Evolutionary conservation across 2,888 invertebrate genomes (phyloP), one percentile per base, ranked within the genome.

Genomic region (Chironomus tentans): DNA sequence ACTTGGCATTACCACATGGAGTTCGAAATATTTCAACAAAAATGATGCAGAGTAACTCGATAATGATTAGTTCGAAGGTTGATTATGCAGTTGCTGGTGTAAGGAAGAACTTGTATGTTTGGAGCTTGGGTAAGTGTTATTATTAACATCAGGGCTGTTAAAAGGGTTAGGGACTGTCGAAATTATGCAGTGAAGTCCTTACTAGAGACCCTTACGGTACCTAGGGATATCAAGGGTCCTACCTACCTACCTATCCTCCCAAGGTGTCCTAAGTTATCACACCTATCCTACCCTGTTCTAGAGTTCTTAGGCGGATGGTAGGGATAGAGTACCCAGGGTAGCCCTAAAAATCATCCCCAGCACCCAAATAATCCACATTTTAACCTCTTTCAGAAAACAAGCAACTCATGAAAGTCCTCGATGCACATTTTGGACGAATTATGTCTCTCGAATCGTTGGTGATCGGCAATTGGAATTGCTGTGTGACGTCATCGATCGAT

Each of bases 401-500:
- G 1, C 91, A 92, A 78, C 86, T 98, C 77, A 90, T 97, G 38
- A 98, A 98, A 84, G 89, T 95, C 2, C 85, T 98, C 21, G 98
- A 98, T 81, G 98, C 98, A 0, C 98, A 98, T 83, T 98, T 98
- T 80, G 98, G 97, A 0, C 87, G 98, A 77, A 98, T 98, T 12
- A 95, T 98, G 76, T 94, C 96, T 79, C 84, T 98, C 77, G 93
- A 93, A 79, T 91, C 96, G 0, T 85, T 98, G 56, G 94, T 93
- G 0, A 89, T 94, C 15, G 94, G 93, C 0, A 90, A 92, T 78
- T 95, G 95, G 95, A 95, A 95, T 82, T 94, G 93, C 82, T 91
- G 97, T 4, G 95, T 98, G 70, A 98, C 98, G 0, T 97, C 98
- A 0, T 98, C 98, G 0, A 97, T 98, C 70, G 98, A 99, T 83